Conservation (phyloP, 2,888 invertebrate species). For the Tortrix viridana region DNA sequence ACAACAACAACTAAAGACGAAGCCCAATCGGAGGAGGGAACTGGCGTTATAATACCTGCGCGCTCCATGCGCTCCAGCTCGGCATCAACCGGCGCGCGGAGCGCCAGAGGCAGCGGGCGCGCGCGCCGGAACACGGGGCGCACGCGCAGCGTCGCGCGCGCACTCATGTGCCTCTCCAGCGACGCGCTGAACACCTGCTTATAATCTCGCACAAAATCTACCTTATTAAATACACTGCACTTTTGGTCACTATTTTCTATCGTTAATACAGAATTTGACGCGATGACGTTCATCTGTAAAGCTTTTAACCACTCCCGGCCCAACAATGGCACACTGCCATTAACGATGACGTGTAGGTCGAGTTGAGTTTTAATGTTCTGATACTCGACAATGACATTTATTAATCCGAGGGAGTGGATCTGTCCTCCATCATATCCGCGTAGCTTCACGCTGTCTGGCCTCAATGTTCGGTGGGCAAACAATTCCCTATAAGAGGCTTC, state of each 20-base stretch:
- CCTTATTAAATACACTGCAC: neutral
- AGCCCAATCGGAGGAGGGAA: conserved; percentile 20
- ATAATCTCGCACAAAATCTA: too few relatives aligned
- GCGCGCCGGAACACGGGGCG: conserved; percentile 10
- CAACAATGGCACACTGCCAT: conserved; percentile 4
- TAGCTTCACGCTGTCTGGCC: neutral
- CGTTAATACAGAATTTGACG: conserved; percentile 8
- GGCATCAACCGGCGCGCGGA: conserved; percentile 9
- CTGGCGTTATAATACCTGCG: conserved; percentile 16
- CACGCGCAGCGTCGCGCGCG: conserved; percentile 14
- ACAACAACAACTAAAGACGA: conserved; percentile 11
- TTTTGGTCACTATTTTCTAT: neutral
- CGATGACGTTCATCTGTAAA: conserved; percentile 7
- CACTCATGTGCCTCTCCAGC: conserved; percentile 9
- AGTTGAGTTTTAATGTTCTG: neutral
- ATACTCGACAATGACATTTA: neutral
- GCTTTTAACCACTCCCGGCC: conserved; percentile 24
- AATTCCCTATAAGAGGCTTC: neutral
- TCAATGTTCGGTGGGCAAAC: neutral
- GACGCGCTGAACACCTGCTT: conserved; percentile 14
- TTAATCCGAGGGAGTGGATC: neutral
- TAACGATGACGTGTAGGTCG: neutral
- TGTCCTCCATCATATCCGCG: conserved; percentile 9
- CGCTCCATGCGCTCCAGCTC: conserved; percentile 10
- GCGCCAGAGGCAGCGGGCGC: conserved; percentile 17